These are phyloP conservation scores for Hylia prasina DNA, from an alignment of 2,113 vertebrate species.

Conservation along the genomic window DNA sequence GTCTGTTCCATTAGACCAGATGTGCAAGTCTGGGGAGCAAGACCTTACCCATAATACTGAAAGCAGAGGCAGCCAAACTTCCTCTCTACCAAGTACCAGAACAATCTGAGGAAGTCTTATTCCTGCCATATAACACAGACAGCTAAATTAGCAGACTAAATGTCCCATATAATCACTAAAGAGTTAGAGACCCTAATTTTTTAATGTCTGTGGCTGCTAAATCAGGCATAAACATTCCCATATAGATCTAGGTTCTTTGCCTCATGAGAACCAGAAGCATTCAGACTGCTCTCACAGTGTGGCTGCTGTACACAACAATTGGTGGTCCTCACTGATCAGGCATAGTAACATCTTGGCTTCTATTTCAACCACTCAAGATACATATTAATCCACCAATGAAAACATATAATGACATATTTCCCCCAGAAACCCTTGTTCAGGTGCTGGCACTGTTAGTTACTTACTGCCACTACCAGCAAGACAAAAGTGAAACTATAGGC, in stretches of 20 bases:
- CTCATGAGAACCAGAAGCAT: neutral
- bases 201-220: neutral
- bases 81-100: neutral
- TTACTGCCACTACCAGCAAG: neutral
- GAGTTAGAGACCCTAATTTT: neutral
- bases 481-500: neutral
- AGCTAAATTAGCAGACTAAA: neutral
- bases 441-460: neutral
- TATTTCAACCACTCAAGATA: neutral
- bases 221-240: neutral
- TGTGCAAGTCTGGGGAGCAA: neutral
- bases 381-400: neutral
- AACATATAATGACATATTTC: neutral
- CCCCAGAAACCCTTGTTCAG: neutral
- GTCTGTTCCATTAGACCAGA: neutral
- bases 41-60: neutral
- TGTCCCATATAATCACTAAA: neutral
- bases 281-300: neutral
- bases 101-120: neutral
- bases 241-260: neutral
- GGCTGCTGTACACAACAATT: rapidly evolving
- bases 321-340: neutral
- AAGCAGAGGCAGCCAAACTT: neutral
- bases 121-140: neutral
- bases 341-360: neutral